Percentiles rank a stretch among this genome's conserved stretches.
These are phyloP conservation scores for Phrynocephalus guinanensis DNA, from an alignment of 2,797 vertebrate genomes.

Conservation along the genomic window DNA sequence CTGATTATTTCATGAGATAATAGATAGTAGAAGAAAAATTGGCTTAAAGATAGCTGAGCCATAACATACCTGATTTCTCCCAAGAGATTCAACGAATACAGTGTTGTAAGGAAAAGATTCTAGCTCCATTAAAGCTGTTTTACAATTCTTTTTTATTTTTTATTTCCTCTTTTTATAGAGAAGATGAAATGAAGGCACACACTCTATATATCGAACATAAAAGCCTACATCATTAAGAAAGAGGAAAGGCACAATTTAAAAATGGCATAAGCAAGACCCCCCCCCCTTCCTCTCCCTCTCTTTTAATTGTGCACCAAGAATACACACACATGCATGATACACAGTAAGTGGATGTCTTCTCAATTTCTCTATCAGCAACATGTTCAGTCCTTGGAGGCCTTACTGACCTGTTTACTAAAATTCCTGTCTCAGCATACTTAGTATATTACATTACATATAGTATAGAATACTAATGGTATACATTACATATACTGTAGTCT, in stretches of 20 bases:
- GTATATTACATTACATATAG: background rate
- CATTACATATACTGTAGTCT: no score
- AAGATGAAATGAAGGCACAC: background rate
- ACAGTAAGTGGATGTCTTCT: background rate
- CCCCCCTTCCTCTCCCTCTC: background rate
- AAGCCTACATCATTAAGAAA: constrained; percentile 11
- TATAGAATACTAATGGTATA: no score
- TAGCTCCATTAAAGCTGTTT: constrained; percentile 25
- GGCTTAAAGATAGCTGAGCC: constrained; percentile 1
- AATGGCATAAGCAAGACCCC: background rate
- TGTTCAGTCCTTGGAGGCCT: no score
- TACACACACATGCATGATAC: background rate
- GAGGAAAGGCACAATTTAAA: background rate
- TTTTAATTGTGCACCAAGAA: no score
- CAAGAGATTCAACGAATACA: background rate
- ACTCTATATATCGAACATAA: background rate
- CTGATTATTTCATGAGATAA: background rate
- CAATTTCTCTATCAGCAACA: background rate
- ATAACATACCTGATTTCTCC: constrained; percentile 26
- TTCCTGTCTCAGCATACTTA: background rate
- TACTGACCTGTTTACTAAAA: background rate
- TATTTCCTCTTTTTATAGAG: background rate
- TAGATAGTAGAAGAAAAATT: background rate
- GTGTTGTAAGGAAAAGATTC: constrained; percentile 4
- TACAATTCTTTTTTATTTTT: background rate